phyloP scores from a whole-genome alignment of 64 coral and sea anemone species.

The Anthopleura sola region DNA sequence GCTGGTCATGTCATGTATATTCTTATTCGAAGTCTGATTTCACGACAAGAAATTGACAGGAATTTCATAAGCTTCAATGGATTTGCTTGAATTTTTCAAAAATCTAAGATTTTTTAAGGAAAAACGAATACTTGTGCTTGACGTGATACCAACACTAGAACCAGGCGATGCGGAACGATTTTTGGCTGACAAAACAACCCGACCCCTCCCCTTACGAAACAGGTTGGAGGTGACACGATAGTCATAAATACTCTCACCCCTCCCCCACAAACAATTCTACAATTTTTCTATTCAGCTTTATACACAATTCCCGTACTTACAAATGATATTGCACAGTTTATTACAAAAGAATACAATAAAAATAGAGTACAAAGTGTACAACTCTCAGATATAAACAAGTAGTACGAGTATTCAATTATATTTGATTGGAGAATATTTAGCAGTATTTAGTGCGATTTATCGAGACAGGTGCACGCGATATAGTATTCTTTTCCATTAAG shows the following conservation, averaged over 20 bases:
- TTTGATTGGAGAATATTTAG: too few relatives aligned
- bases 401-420: not conserved
- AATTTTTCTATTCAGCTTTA: too few relatives aligned
- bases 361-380: not conserved
- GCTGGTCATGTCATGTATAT: too few relatives aligned
- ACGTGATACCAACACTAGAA: not conserved
- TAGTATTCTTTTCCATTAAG: too few relatives aligned
- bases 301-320: not conserved
- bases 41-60: not conserved
- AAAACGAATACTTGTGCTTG: not conserved
- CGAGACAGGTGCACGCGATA: too few relatives aligned
- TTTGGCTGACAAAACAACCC: not conserved
- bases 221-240: too few relatives aligned
- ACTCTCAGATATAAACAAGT: not conserved
- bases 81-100: too few relatives aligned
- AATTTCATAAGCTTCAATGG: not conserved
- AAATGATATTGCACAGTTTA: not conserved
- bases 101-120: too few relatives aligned
- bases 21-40: not conserved
- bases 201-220: too few relatives aligned
- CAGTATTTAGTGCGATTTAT: too few relatives aligned
- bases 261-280: too few relatives aligned
- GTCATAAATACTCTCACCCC: too few relatives aligned
- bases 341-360: not conserved
- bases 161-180: not conserved